Conservation (phyloP, 2,797 vertebrate genomes). For the Enteromius thamalakanensis region DNA sequence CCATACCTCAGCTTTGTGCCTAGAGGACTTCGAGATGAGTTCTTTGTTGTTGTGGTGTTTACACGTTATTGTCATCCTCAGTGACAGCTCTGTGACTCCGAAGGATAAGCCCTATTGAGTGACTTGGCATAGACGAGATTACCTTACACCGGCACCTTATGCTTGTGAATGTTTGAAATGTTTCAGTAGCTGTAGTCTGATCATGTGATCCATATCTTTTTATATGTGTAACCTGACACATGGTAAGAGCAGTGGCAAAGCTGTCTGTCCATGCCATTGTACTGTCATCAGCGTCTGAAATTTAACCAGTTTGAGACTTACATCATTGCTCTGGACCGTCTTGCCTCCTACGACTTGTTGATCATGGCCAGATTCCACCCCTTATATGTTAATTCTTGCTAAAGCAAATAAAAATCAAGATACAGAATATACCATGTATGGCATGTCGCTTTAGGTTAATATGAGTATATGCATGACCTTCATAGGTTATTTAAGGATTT, state of each 20-base stretch:
- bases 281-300: conserved; percentile 65
- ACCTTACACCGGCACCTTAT: conserved; percentile 69
- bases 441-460: not conserved
- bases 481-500: not conserved
- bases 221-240: conserved; percentile 74
- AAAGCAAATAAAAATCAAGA: conserved; percentile 20
- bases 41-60: conserved; percentile 64
- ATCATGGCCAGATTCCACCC: conserved; percentile 14
- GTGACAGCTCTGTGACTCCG: conserved; percentile 66
- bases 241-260: conserved; percentile 67
- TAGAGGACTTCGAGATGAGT: conserved; percentile 43
- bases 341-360: conserved; percentile 44
- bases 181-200: conserved; percentile 63
- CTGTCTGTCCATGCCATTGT: conserved; percentile 70
- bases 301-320: conserved; percentile 56
- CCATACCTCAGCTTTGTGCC: conserved; percentile 50
- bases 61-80: conserved; percentile 67
- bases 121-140: conserved; percentile 68
- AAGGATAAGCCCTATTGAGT: conserved; percentile 67
- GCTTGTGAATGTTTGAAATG: conserved; percentile 70
- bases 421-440: not conserved
- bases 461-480: conserved; percentile 1
- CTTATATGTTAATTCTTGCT: conserved; percentile 28
- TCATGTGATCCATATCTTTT: conserved; percentile 67
- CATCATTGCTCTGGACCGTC: conserved; percentile 53